Conservation (phyloP, 2,113 vertebrate genomes). For the Probosciger aterrimus region DNA sequence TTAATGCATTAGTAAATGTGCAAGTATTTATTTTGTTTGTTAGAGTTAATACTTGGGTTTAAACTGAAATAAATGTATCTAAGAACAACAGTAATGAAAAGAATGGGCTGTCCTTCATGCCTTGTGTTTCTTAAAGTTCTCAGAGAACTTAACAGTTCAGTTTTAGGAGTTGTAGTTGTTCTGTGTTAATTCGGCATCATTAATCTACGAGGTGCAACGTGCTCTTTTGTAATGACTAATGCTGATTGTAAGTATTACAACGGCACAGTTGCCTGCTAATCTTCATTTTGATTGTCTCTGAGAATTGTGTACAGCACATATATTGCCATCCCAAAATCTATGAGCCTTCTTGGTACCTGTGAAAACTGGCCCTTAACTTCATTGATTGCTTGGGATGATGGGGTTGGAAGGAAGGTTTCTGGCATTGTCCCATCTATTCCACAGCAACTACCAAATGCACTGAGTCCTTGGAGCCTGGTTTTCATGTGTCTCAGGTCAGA, state of each 20-base stretch:
- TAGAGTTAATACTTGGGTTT: not conserved
- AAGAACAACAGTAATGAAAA: not conserved
- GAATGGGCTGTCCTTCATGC: not conserved
- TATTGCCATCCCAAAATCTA: not conserved
- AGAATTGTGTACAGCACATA: not conserved
- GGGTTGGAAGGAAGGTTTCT: not conserved
- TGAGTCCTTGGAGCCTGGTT: not conserved
- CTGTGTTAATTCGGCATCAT: not conserved
- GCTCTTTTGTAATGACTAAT: not conserved
- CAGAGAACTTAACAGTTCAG: not conserved
- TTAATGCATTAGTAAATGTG: not conserved
- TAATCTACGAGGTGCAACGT: fast-evolving
- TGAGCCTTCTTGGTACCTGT: not conserved
- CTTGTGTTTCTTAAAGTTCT: not conserved
- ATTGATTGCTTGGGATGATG: not conserved
- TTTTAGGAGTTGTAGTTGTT: not conserved
- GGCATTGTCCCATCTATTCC: not conserved
- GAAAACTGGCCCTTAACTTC: not conserved
- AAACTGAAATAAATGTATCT: not conserved
- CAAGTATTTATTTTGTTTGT: not conserved
- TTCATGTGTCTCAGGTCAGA: not conserved
- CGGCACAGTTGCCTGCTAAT: not conserved
- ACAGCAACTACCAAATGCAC: not conserved
- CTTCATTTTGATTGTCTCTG: not conserved
- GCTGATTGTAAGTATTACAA: not conserved